Base-by-base conservation (phyloP, 2,113 vertebrate species). In the Sylvia atricapilla region DNA sequence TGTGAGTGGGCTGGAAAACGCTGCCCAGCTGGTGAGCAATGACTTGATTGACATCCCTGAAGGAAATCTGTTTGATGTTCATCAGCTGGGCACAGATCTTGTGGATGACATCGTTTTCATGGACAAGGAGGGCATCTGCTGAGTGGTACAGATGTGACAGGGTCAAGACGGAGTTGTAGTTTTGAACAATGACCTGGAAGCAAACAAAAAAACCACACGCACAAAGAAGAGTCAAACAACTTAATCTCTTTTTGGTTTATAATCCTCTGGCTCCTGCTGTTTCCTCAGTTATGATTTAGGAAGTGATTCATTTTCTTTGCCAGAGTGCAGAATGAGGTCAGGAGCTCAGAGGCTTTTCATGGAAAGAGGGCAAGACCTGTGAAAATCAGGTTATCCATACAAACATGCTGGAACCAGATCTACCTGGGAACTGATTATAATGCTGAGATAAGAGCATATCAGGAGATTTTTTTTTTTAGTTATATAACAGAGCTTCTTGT, bases 161-260 rank as follows among this genome's bases (percentile, higher is more conserved):
- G 1, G 99, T 99, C 97, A 99, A 97, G 94, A 99, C 96, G 1
- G 99, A 99, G 96, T 99, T 99, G 97, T 99, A 99, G 97, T 99
- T 99, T 96, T 99, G 99, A 87, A 99, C 99, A 37, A 99, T 99
- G 73, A 99, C 99, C 99, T 99, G 94, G 67, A 84, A 94, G 60
- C 49, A 79, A 76, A 81, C 55, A 55, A 35, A 66, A 39, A 12
- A 19, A 6, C 18, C 47, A 49, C 62, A 88, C 64, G 74, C 30
- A 52, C 33, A 94, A 67, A 60, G 44, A 87, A 73, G 88, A 87
- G 55, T 74, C 66, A 58, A 83, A 69, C 74, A 70, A 30, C 15
- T 63, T 55, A 44, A 87, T 84, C 53, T 69, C 37, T 31, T 46
- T 59, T 55, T n/a, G 18, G 31, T 66, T 88, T 55, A n/a, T 73